A percentile compares a stretch with the other conserved stretches of the same genome.
Evolutionary conservation across 2,113 vertebrate species (phyloP).

Genomic region (Actinemys pallida): DNA sequence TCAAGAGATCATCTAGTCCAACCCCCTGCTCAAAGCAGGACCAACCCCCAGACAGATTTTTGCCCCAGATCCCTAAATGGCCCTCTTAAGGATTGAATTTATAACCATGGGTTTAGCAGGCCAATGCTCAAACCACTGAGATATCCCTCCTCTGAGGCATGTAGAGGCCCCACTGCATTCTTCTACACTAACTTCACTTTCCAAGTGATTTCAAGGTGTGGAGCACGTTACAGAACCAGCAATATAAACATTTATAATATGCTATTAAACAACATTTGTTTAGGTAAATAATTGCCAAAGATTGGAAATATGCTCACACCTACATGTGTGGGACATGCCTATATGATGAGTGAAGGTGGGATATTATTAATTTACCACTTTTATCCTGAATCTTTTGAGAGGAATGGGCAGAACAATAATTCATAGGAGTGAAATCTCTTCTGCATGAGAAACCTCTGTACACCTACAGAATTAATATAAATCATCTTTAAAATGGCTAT

Average conservation of each 20-base stretch:
- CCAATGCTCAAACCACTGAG: too few species aligned
- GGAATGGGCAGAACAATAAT: not conserved
- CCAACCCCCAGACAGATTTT: too few species aligned
- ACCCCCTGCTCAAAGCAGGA: too few species aligned
- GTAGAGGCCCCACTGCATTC: rapidly evolving
- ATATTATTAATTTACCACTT: not conserved
- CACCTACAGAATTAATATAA: not conserved
- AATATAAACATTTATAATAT: not conserved
- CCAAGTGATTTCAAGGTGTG: not conserved
- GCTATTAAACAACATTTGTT: not conserved
- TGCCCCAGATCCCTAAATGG: too few species aligned
- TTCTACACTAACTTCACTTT: not conserved
- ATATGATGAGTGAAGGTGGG: not conserved
- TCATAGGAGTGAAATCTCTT: not conserved
- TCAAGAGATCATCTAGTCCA: too few species aligned
- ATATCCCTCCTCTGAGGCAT: not conserved
- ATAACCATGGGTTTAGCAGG: too few species aligned
- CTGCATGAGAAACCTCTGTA: not conserved
- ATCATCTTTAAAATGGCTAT: not conserved
- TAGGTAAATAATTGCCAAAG: not conserved
- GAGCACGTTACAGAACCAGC: not conserved
- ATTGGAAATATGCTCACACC: not conserved
- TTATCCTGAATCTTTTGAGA: not conserved
- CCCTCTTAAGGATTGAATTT: too few species aligned
- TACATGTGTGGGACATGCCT: not conserved